Percentiles rank a stretch among this genome's conserved stretches.
Evolutionary conservation across 2,888 invertebrate genomes (phyloP).

Genomic region (Melolontha melolontha): DNA sequence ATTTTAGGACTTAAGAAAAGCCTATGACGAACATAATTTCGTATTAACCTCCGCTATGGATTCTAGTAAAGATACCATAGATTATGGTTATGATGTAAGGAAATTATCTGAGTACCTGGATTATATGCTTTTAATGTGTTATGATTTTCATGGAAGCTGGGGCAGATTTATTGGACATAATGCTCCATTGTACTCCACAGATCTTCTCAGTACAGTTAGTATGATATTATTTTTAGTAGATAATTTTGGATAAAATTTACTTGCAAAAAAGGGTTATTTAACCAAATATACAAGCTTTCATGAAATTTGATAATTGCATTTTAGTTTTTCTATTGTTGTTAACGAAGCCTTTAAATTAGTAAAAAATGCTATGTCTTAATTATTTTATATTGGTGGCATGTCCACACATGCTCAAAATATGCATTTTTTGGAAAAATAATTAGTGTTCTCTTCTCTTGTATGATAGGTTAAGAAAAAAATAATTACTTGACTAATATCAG

Average conservation of each 20-base stretch:
- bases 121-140: conserved; percentile 87
- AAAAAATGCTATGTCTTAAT: no score
- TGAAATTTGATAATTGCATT: no score
- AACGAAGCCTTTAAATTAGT: no score
- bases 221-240: neutral
- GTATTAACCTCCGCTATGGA: conserved; percentile 86
- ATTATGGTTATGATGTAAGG: conserved; percentile 81
- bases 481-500: no score
- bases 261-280: no score
- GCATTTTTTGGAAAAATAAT: no score
- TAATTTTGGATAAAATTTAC: no score
- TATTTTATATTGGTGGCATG: no score
- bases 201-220: conserved; percentile 78
- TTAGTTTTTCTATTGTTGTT: neutral
- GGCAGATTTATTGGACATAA: conserved; percentile 81
- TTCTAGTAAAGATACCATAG: conserved; percentile 80
- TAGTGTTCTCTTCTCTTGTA: no score
- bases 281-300: no score
- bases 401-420: no score
- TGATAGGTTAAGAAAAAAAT: no score
- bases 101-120: conserved; percentile 78
- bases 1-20: conserved; percentile 76
- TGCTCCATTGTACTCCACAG: conserved; percentile 76
- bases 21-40: conserved; percentile 76
- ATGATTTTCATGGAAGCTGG: conserved; percentile 91